Base-by-base conservation (phyloP, 2,888 invertebrate genomes). In the Mythimna loreyi region DNA sequence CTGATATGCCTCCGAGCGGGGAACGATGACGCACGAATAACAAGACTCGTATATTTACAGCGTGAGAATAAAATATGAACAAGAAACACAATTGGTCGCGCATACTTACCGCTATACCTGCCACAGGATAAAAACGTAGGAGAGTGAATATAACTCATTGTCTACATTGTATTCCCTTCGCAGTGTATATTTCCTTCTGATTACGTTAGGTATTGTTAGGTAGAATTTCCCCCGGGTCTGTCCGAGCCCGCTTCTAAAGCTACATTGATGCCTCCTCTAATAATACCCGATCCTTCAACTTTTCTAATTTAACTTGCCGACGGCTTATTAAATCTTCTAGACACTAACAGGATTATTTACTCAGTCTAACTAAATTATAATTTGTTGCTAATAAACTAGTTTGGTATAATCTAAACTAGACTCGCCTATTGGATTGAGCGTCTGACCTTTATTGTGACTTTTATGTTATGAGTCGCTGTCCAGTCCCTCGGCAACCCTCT, bases 201-300 rank as follows among this genome's bases (percentile, higher is more conserved):
- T 84, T 80, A 74, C 75, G 65, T 77, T 16, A 16, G 2, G 16
- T 16, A 81, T 76, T 82, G 75, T 82, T 72, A 68, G 73, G 61
- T 78, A 79, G 82, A 68, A 89, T 89, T 89, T 89, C 87, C 87
- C 88, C 70, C 52, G 87, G 75, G 87, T 80, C 79, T 66, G 78
- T 80, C 83, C 79, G 67, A 81, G 76, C 75, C 36, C 63, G 72
- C 68, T 76, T 81, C 76, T 80, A 78, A 73, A 72, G 62, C 78
- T 78, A 80, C 78, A 79, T 66, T 70, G 74, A 78, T 69, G 72
- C 67, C 72, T 71, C 67, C 65, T 78, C 77, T 78, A 82, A 80
- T 80, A 75, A 69, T 71, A 43, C 53, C 55, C 30, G 59, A 81
- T 81, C 79, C 78, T 83, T 72, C 67, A 88, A 89, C 85, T 89